Percentiles rank a stretch among this genome's conserved stretches.
These are phyloP conservation scores for Emys orbicularis DNA, from an alignment of 2,797 vertebrate species.

Conservation along the genomic window DNA sequence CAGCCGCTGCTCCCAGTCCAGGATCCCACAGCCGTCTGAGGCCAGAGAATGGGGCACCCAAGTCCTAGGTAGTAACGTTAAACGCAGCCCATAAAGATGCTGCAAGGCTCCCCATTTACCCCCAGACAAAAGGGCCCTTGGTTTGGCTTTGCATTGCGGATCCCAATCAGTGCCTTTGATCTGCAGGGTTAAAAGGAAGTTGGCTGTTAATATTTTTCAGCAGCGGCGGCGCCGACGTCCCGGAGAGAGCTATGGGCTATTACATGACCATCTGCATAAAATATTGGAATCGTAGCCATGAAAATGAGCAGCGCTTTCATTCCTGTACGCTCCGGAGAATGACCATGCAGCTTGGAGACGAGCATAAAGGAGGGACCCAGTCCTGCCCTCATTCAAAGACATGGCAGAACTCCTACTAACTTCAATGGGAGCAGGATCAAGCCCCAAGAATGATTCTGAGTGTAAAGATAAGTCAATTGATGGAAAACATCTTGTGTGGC, in stretches of 20 bases:
- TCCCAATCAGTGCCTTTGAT: conserved; percentile 9
- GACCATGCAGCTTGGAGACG: not conserved
- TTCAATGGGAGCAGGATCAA: not conserved
- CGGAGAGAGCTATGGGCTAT: conserved; percentile 34
- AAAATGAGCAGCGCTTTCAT: not conserved
- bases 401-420: not conserved
- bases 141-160: not conserved
- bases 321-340: not conserved
- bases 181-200: conserved; percentile 30
- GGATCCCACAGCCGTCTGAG: not conserved
- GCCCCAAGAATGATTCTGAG: not conserved
- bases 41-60: not conserved
- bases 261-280: conserved; percentile 28
- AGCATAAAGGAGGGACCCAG: not conserved
- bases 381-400: not conserved
- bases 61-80: no score
- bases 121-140: not conserved
- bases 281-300: not conserved
- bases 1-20: no score
- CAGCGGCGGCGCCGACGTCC: conserved; percentile 76
- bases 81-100: not conserved
- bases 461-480: not conserved
- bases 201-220: not conserved
- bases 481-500: not conserved
- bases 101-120: not conserved